Evolutionary conservation across 1,140 invertebrate species (phyloP).

Genomic region (Drosophila nebulosa): DNA sequence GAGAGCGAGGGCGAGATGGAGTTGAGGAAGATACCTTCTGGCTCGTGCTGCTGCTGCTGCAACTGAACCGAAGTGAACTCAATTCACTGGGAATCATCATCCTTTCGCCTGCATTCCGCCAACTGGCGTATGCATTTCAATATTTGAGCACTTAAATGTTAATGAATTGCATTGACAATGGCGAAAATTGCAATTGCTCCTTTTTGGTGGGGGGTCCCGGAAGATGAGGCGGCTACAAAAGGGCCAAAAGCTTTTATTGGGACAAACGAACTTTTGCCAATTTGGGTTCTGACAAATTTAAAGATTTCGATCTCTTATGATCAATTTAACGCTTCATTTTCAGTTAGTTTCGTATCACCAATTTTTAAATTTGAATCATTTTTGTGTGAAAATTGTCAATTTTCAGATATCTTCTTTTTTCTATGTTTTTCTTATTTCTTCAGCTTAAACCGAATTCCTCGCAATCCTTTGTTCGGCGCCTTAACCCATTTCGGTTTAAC

Average conservation of each 20-base stretch:
- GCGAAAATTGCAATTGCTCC: constrained; percentile 6
- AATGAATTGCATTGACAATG: constrained; percentile 36
- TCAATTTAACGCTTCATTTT: too few relatives aligned
- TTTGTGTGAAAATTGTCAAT: too few relatives aligned
- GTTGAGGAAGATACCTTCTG: not conserved
- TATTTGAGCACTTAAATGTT: constrained; percentile 34
- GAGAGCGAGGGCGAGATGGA: not conserved
- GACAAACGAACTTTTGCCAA: not conserved
- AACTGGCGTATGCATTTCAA: constrained; percentile 25
- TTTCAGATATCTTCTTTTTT: not conserved
- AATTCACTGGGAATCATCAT: not conserved
- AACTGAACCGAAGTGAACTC: not conserved
- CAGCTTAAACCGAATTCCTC: not conserved
- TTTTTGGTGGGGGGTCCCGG: not conserved
- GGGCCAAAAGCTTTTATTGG: not conserved
- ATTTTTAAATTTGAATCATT: too few relatives aligned
- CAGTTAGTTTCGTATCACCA: too few relatives aligned
- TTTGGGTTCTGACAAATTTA: too few relatives aligned
- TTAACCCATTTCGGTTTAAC: not conserved
- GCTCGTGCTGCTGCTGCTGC: not conserved
- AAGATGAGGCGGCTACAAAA: too few relatives aligned
- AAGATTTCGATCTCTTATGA: too few relatives aligned
- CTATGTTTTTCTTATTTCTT: not conserved
- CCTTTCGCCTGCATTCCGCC: not conserved
- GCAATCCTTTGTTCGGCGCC: not conserved